phyloP scores from a whole-genome alignment of 1,140 invertebrate genomes.

The Drosophila guanche region DNA sequence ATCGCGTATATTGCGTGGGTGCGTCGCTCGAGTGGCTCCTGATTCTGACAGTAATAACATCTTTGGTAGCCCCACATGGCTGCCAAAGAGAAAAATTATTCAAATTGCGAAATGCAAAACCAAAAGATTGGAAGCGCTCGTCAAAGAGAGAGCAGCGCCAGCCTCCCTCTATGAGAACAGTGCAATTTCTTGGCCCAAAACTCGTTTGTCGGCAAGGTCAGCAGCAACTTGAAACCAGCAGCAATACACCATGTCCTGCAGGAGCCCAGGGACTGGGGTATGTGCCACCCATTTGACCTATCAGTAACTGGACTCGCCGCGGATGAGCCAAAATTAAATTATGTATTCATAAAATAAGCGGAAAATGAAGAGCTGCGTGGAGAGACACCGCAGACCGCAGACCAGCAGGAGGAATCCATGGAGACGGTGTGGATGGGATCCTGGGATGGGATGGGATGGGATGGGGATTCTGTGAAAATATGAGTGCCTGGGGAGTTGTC shows the following conservation, averaged over 20 bases:
- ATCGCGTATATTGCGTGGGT: slow-evolving; percentile 41
- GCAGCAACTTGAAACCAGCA: slow-evolving; percentile 10
- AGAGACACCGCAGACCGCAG: slow-evolving; percentile 1
- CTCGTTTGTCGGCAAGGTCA: slow-evolving; percentile 1
- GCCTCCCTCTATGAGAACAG: slow-evolving; percentile 6
- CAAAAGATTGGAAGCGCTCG: slow-evolving; percentile 25
- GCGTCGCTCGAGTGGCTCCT: slow-evolving; percentile 68
- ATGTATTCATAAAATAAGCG: slow-evolving; percentile 44
- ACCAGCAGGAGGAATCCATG: not conserved
- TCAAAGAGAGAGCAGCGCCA: slow-evolving; percentile 29
- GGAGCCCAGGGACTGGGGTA: no score
- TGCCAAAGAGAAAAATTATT: slow-evolving; percentile 57
- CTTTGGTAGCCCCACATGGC: slow-evolving; percentile 65
- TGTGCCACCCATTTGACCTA: slow-evolving; percentile 3
- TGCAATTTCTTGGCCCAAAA: slow-evolving; percentile 34
- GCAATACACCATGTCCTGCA: slow-evolving; percentile 18
- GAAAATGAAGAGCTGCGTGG: slow-evolving; percentile 12
- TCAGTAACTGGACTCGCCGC: slow-evolving; percentile 15
- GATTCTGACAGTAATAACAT: slow-evolving; percentile 75
- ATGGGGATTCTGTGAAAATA: slow-evolving; percentile 43
- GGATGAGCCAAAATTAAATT: slow-evolving; percentile 45
- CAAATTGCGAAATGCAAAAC: slow-evolving; percentile 61
- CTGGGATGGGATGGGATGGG: no score
- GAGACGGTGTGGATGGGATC: not conserved
- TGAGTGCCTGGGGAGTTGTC: slow-evolving; percentile 34